These are phyloP conservation scores for Ochropleura plecta DNA, from an alignment of 2,888 invertebrate species.

Conservation along the genomic window DNA sequence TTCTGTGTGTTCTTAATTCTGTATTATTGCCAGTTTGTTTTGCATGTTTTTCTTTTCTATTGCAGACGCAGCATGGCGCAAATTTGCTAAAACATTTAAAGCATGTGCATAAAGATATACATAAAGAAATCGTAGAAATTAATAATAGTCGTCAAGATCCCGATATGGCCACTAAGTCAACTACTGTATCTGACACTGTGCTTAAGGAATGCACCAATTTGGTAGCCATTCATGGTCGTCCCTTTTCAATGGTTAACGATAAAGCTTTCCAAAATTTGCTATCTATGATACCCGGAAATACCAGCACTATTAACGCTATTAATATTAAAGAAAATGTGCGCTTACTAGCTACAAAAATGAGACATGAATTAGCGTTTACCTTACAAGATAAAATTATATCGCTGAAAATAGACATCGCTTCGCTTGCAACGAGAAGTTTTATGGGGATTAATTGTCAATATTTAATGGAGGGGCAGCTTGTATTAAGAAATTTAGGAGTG, in stretches of 20 bases:
- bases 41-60: conserved; percentile 7
- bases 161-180: conserved; percentile 9
- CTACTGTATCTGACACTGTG: conserved; percentile 4
- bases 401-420: conserved; percentile 27
- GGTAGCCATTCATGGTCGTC: conserved; percentile 6
- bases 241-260: conserved; percentile 7
- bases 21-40: conserved; percentile 4
- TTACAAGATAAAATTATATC: conserved; percentile 22
- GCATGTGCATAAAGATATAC: conserved; percentile 13
- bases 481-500: conserved; percentile 15
- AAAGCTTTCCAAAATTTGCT: conserved; percentile 12
- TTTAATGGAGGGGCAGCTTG: conserved; percentile 4
- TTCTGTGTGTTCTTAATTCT: neutral
- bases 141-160: neutral
- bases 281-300: conserved; percentile 10
- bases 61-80: conserved; percentile 12
- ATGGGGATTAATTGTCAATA: conserved; percentile 20
- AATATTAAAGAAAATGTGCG: conserved; percentile 17
- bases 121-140: conserved; percentile 11
- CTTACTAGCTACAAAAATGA: conserved; percentile 11
- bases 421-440: conserved; percentile 32
- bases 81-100: conserved; percentile 13
- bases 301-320: conserved; percentile 6
- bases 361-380: conserved; percentile 7
- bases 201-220: conserved; percentile 13